A percentile compares a stretch with the other conserved stretches of the same genome.
Conservation (phyloP, 2,888 invertebrate genomes). For the Drosophila setosimentum region DNA sequence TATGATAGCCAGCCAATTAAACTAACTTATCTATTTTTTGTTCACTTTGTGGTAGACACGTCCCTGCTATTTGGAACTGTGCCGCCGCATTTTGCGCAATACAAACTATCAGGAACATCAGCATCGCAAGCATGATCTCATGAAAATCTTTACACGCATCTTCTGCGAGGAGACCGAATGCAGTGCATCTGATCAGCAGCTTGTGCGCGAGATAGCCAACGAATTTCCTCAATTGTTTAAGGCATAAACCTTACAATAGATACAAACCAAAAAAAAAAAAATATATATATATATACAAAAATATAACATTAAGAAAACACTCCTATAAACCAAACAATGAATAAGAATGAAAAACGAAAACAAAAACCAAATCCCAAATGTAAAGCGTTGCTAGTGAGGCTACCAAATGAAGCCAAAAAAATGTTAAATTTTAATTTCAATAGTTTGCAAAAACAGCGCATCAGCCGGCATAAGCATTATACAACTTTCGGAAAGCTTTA, state of each 20-base stretch:
- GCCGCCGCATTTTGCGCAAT: conserved; percentile 92
- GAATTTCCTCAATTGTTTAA: conserved; percentile 93
- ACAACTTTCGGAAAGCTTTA: conserved; percentile 43
- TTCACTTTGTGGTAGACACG: conserved; percentile 87
- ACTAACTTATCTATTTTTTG: not conserved
- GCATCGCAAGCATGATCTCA: conserved; percentile 92
- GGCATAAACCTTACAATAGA: conserved; percentile 84
- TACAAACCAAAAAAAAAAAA: conserved; percentile 49
- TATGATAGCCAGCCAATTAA: not conserved
- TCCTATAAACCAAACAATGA: conserved; percentile 23
- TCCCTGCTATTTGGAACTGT: conserved; percentile 91
- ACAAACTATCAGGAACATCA: conserved; percentile 92
- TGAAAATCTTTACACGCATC: conserved; percentile 94
- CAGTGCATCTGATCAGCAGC: conserved; percentile 91
- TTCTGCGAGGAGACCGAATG: conserved; percentile 92
- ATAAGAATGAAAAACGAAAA: conserved; percentile 6
- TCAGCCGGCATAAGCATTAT: conserved; percentile 27
- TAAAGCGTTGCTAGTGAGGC: conserved; percentile 75
- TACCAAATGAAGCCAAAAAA: conserved; percentile 58
- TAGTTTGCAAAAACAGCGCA: conserved; percentile 41
- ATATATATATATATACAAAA: not conserved
- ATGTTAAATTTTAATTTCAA: conserved; percentile 40
- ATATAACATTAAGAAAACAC: conserved; percentile 3
- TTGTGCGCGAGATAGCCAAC: conserved; percentile 92
- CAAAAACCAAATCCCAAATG: conserved; percentile 40